These are phyloP conservation scores for Falco punctatus DNA, from an alignment of 2,113 vertebrate species.

Conservation along the genomic window DNA sequence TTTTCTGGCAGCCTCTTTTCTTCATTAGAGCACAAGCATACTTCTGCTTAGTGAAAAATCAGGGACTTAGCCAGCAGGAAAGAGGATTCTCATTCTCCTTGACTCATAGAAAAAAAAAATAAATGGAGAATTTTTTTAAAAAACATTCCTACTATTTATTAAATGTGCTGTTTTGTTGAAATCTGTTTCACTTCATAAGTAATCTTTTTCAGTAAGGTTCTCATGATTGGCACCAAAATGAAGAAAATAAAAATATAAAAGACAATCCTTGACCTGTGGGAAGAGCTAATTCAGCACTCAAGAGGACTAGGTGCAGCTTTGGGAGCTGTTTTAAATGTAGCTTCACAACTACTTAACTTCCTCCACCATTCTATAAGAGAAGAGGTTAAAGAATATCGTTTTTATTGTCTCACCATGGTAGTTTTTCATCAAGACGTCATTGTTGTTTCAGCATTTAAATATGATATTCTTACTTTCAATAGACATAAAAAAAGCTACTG, in stretches of 20 bases:
- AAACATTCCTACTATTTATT: not conserved
- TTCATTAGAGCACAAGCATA: not conserved
- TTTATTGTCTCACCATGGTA: not conserved
- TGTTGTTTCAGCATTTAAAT: not conserved
- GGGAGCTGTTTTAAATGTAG: not conserved
- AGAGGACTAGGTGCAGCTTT: not conserved
- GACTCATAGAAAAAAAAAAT: not conserved
- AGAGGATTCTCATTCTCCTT: not conserved
- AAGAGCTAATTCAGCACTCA: not conserved
- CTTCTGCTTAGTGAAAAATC: not conserved
- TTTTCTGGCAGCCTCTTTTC: not conserved
- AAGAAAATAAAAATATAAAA: not conserved
- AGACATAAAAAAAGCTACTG: not conserved
- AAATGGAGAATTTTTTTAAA: not conserved
- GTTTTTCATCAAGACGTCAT: not conserved
- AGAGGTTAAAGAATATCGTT: not conserved
- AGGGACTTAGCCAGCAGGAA: not conserved
- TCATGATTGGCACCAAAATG: not conserved
- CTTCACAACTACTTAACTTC: not conserved
- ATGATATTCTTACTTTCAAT: not conserved
- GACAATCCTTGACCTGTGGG: not conserved
- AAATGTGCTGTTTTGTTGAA: not conserved
- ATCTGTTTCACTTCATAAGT: not conserved
- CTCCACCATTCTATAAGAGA: not conserved
- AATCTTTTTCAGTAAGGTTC: not conserved